Evolutionary conservation across 1,140 invertebrate genomes (phyloP).

Genomic region (Cecropterus lyciades): DNA sequence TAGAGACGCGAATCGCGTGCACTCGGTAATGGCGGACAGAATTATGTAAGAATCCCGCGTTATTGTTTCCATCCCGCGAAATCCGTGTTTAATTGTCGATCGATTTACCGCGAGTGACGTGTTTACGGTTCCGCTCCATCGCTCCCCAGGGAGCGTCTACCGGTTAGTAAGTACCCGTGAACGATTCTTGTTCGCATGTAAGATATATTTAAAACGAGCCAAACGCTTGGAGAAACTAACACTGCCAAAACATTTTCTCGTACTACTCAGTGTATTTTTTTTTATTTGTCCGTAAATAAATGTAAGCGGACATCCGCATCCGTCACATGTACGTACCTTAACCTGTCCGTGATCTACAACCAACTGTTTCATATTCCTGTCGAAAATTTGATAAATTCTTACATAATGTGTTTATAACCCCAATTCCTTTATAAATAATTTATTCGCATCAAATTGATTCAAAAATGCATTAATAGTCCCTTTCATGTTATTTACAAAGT

Average conservation of each 20-base stretch:
- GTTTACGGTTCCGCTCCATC: constrained; percentile 30
- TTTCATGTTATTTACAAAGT: constrained; percentile 3
- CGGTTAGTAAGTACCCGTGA: constrained; percentile 58
- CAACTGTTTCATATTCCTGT: constrained; percentile 8
- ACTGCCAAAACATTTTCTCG: constrained; percentile 35
- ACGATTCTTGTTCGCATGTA: constrained; percentile 49
- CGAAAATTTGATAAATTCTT: constrained; percentile 20
- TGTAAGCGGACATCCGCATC: constrained; percentile 23
- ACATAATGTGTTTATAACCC: constrained; percentile 34
- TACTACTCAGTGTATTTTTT: constrained; percentile 27
- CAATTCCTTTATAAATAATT: constrained; percentile 17
- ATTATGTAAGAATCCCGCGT: constrained; percentile 78
- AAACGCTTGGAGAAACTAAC: constrained; percentile 38
- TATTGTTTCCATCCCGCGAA: constrained; percentile 60
- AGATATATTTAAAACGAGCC: constrained; percentile 74
- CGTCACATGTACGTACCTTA: constrained; percentile 17
- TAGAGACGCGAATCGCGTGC: constrained; percentile 69
- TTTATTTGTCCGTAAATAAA: constrained; percentile 22
- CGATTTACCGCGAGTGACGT: constrained; percentile 56
- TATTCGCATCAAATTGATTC: not conserved
- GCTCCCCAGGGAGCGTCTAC: constrained; percentile 55
- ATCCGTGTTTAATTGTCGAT: constrained; percentile 43
- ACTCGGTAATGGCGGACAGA: constrained; percentile 62
- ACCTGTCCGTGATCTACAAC: constrained; percentile 8
- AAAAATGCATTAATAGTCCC: not conserved